phyloP scores from a whole-genome alignment of 2,797 vertebrate genomes.

The Bovichtus variegatus region DNA sequence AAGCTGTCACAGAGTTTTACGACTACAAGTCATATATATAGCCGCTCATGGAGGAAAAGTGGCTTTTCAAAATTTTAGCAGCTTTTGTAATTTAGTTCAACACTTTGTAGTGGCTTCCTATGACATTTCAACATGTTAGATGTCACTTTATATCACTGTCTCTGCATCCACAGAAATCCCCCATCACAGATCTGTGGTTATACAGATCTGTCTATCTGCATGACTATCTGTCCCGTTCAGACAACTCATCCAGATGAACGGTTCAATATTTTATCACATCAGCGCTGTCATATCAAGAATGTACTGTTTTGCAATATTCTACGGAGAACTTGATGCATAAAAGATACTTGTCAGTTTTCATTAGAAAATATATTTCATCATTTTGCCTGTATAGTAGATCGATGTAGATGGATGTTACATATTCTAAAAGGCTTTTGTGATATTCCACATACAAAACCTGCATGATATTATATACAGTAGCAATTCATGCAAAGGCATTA shows the following conservation, averaged over 20 bases:
- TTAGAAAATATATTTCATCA: conserved; percentile 56
- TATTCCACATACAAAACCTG: not conserved
- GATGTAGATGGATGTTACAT: conserved; percentile 13
- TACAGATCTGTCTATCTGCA: conserved; percentile 37
- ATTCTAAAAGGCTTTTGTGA: conserved; percentile 16
- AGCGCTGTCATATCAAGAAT: conserved; percentile 44
- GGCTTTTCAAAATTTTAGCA: conserved; percentile 6
- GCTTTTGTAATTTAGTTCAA: conserved; percentile 32
- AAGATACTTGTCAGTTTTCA: conserved; percentile 51
- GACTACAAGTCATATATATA: not conserved
- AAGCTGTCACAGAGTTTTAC: conserved; percentile 9
- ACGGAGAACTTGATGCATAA: conserved; percentile 27
- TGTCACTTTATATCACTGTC: conserved; percentile 48
- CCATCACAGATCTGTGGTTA: conserved; percentile 37
- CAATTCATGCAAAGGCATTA: not conserved
- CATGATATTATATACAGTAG: not conserved
- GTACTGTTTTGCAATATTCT: conserved; percentile 40
- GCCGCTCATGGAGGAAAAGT: not conserved
- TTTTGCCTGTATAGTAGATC: conserved; percentile 5
- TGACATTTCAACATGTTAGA: conserved; percentile 37
- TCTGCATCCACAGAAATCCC: conserved; percentile 44
- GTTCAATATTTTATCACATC: conserved; percentile 70
- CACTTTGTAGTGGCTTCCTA: conserved; percentile 22
- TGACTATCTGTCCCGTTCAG: conserved; percentile 50
- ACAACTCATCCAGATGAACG: conserved; percentile 58